Conservation (phyloP, 37 sponge, comb jelly and placozoan genomes). For the Mnemiopsis leidyi region DNA sequence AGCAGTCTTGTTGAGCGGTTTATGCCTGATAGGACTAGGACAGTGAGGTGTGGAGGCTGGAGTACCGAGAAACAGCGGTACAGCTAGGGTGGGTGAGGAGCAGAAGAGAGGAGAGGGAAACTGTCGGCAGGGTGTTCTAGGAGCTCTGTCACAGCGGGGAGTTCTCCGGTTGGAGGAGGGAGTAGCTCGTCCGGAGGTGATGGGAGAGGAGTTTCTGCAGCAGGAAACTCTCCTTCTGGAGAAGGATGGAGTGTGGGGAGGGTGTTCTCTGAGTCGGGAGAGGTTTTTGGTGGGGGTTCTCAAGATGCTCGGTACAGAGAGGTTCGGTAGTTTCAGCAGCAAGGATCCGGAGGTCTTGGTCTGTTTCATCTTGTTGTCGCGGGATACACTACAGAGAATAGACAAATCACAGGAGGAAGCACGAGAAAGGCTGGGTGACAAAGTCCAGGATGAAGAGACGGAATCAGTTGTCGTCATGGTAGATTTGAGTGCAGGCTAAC, state of each 20-base stretch:
- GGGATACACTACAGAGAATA: too few relatives aligned
- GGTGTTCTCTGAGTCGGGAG: background rate
- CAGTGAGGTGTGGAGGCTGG: conserved; percentile 2
- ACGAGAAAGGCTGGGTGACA: conserved; percentile 18
- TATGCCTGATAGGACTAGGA: background rate
- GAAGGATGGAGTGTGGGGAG: background rate
- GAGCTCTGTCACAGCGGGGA: background rate
- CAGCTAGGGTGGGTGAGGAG: conserved; percentile 18
- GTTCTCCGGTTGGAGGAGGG: background rate
- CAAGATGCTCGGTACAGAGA: conserved; percentile 12
- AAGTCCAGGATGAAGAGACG: background rate
- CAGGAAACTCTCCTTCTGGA: background rate
- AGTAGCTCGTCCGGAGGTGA: background rate
- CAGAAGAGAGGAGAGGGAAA: conserved; percentile 48
- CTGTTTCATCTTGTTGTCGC: background rate
- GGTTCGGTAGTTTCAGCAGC: background rate
- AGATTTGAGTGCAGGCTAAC: background rate
- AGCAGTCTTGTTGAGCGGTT: background rate
- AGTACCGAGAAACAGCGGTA: background rate
- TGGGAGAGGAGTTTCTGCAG: background rate
- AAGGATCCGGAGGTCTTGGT: too few relatives aligned
- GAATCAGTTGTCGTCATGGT: background rate
- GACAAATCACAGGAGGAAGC: background rate
- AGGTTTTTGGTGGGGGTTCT: background rate
- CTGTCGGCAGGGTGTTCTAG: background rate